These are phyloP conservation scores for Bubalus kerabau DNA, from an alignment of 2,113 vertebrate species.

Conservation along the genomic window DNA sequence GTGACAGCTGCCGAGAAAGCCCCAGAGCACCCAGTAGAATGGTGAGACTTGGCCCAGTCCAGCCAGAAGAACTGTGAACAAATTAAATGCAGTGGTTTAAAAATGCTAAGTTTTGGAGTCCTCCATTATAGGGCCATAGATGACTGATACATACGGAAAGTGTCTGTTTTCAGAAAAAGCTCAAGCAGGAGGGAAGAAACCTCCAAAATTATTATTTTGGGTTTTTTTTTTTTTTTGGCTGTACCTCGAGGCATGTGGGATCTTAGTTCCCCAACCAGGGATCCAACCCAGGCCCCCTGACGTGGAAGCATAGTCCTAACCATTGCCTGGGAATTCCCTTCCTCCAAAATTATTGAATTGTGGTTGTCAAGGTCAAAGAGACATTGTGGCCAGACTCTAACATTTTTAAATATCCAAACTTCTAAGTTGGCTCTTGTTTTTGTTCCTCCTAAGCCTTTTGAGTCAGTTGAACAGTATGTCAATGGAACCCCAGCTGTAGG, in stretches of 20 bases:
- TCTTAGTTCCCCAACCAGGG: background rate
- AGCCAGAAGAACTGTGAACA: rapidly evolving
- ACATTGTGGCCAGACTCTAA: background rate
- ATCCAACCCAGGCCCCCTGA: background rate
- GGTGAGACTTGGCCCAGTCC: background rate
- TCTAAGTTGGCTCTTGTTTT: background rate
- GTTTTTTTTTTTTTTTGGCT: background rate
- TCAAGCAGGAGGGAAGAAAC: background rate
- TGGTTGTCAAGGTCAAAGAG: background rate
- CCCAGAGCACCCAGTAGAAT: background rate
- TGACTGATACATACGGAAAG: background rate
- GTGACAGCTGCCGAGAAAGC: background rate
- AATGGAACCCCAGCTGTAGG: background rate
- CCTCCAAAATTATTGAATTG: background rate
- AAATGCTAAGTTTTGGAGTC: background rate
- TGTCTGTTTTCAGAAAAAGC: background rate
- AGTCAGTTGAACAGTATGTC: background rate
- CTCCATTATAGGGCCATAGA: background rate
- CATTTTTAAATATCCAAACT: background rate
- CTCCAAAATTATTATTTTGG: background rate
- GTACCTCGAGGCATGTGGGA: background rate
- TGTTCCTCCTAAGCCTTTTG: background rate
- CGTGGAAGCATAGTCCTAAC: background rate
- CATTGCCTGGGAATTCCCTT: background rate
- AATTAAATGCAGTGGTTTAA: background rate